Percentiles rank a stretch among this genome's conserved stretches.
phyloP scores from a whole-genome alignment of 2,888 invertebrate species.

The Escarpia spicata region DNA sequence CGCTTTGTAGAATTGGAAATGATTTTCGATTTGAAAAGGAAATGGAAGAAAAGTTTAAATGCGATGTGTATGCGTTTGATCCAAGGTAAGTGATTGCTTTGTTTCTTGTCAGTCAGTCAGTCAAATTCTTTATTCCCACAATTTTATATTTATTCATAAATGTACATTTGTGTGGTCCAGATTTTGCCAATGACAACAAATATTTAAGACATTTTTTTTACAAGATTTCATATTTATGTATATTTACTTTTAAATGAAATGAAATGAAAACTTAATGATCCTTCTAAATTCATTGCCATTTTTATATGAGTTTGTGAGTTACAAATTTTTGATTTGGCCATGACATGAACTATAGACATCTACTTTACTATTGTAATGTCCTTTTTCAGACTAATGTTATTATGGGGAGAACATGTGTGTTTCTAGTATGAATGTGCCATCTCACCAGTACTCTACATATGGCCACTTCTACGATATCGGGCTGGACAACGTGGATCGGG shows the following conservation, averaged over 20 bases:
- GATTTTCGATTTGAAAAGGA: slow-evolving; percentile 60
- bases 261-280: too few species aligned
- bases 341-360: too few species aligned
- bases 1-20: slow-evolving; percentile 51
- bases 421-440: slow-evolving; percentile 51
- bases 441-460: slow-evolving; percentile 45
- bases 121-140: too few species aligned
- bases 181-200: too few species aligned
- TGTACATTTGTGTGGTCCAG: too few species aligned
- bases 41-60: slow-evolving; percentile 44
- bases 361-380: background rate
- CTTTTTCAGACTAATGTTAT: background rate
- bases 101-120: background rate
- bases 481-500: slow-evolving; percentile 39
- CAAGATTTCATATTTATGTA: too few species aligned
- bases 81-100: slow-evolving; percentile 52
- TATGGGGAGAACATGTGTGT: background rate
- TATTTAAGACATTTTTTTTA: too few species aligned
- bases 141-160: too few species aligned
- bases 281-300: too few species aligned
- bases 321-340: too few species aligned
- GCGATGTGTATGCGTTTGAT: slow-evolving; percentile 63
- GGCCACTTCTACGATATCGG: slow-evolving; percentile 44
- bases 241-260: too few species aligned
- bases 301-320: too few species aligned